A percentile compares a stretch with the other conserved stretches of the same genome.
phyloP scores from a whole-genome alignment of 2,797 vertebrate genomes.

The Pseudomugil tenellus region DNA sequence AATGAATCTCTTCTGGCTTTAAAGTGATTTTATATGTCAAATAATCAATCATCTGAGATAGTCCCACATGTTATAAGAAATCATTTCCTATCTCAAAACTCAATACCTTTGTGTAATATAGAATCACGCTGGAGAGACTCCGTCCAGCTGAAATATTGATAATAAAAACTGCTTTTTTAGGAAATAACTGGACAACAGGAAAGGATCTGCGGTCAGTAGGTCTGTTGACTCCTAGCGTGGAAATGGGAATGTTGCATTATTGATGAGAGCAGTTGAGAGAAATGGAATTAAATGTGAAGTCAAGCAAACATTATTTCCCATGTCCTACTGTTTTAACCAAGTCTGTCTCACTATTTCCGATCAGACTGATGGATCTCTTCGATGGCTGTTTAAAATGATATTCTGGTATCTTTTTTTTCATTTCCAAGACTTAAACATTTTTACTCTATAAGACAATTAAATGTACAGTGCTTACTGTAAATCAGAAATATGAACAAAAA shows the following conservation, averaged over 20 bases:
- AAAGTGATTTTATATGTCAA: neutral
- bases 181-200: conserved; percentile 17
- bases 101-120: neutral
- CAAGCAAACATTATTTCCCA: neutral
- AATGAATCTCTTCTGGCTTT: no score
- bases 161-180: conserved; percentile 9
- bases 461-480: neutral
- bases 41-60: neutral
- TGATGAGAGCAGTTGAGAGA: neutral
- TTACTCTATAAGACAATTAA: neutral
- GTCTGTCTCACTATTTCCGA: neutral
- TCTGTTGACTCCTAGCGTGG: neutral
- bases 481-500: neutral
- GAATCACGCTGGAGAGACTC: conserved; percentile 1
- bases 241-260: conserved; percentile 1
- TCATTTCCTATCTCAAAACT: neutral
- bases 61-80: neutral
- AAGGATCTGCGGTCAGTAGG: rapidly evolving
- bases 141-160: conserved; percentile 25
- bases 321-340: neutral
- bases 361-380: no score
- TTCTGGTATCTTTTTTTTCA: neutral
- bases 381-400: neutral
- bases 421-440: neutral
- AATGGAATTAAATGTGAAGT: neutral